phyloP scores from a whole-genome alignment of 2,113 vertebrate species.

The Sporophila hypoxantha region DNA sequence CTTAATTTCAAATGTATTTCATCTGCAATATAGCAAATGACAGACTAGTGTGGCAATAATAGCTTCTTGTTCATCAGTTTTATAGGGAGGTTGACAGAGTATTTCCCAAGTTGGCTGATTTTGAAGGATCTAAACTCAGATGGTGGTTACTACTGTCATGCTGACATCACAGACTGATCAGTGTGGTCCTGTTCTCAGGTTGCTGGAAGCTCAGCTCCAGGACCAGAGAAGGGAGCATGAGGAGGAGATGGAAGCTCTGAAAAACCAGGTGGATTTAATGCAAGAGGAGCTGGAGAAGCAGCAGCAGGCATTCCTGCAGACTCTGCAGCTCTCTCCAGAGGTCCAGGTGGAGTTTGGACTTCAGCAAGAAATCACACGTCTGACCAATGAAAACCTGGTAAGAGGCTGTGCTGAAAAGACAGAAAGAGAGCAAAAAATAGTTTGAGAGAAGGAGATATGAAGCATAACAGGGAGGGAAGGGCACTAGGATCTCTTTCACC shows the following conservation, averaged over 20 bases:
- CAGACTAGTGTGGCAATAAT: background rate
- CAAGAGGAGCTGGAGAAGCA: slow-evolving; percentile 82
- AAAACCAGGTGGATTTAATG: slow-evolving; percentile 75
- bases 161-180: background rate
- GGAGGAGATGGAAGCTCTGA: slow-evolving; percentile 77
- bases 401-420: background rate
- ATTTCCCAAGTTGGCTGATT: background rate
- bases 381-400: slow-evolving; percentile 95
- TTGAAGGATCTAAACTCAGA: background rate
- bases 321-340: slow-evolving; percentile 80
- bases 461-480: background rate
- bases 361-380: slow-evolving; percentile 88
- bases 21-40: background rate
- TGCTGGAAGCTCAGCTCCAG: slow-evolving; percentile 89
- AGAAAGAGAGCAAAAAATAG: background rate
- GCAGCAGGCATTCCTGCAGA: slow-evolving; percentile 83
- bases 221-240: slow-evolving; percentile 75
- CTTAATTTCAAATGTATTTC: background rate
- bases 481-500: background rate
- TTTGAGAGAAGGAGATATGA: background rate
- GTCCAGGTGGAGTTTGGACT: slow-evolving; percentile 85
- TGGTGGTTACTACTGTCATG: fast-evolving
- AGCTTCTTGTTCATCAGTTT: background rate
- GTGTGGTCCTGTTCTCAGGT: slow-evolving; percentile 52
- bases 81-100: background rate